Evolutionary conservation across 2,797 vertebrate species (phyloP).

Genomic region (Pangasius sanitwongsei): DNA sequence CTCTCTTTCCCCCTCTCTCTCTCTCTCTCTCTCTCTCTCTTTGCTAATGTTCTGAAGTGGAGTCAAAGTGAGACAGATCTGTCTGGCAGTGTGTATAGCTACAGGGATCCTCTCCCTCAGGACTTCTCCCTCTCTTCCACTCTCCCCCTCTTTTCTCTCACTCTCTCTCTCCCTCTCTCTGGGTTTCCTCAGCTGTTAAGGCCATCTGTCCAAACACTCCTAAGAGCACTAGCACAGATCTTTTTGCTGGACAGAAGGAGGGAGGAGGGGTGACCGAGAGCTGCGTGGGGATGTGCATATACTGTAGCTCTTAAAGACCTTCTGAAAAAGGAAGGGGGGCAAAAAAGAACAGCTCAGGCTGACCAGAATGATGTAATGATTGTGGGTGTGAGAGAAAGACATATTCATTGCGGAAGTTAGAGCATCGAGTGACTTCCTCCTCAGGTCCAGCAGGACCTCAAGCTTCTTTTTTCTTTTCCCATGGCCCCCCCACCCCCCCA

Average conservation of each 20-base stretch:
- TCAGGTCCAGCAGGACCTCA: constrained; percentile 11
- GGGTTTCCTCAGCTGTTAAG: constrained; percentile 76
- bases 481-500: constrained; percentile 59
- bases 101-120: constrained; percentile 42
- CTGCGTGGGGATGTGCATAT: constrained; percentile 35
- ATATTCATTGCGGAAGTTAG: not conserved
- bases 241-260: constrained; percentile 52
- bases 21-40: not conserved
- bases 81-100: constrained; percentile 27
- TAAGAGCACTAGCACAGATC: constrained; percentile 65
- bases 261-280: constrained; percentile 56
- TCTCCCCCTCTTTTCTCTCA: constrained; percentile 33
- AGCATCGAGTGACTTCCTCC: not conserved
- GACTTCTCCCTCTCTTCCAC: not conserved
- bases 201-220: constrained; percentile 78
- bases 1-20: not conserved
- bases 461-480: constrained; percentile 57
- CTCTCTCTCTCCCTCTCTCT: constrained; percentile 54
- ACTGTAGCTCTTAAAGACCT: constrained; percentile 34
- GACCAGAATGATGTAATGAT: constrained; percentile 28
- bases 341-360: not conserved
- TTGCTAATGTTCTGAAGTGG: not conserved
- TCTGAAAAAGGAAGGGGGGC: constrained; percentile 55
- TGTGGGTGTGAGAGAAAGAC: constrained; percentile 13
- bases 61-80: constrained; percentile 25